phyloP scores from a whole-genome alignment of 2,797 vertebrate species.

The Gila robusta region DNA sequence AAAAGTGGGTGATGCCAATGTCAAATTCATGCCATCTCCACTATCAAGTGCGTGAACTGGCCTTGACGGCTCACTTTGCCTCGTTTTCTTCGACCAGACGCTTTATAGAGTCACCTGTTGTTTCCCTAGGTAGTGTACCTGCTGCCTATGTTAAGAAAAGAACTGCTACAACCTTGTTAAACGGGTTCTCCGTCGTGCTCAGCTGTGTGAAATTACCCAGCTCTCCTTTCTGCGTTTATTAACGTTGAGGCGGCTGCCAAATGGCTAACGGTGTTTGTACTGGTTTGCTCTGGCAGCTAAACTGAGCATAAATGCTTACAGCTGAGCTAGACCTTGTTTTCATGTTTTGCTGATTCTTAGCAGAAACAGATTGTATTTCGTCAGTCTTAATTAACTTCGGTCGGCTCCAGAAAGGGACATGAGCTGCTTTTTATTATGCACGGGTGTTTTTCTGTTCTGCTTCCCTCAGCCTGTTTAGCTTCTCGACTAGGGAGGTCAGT shows the following conservation, averaged over 20 bases:
- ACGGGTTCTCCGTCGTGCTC: background rate
- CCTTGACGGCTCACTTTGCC: conserved; percentile 6
- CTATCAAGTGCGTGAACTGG: conserved; percentile 10
- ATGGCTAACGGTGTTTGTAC: conserved; percentile 7
- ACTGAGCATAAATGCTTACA: background rate
- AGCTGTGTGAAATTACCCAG: conserved; percentile 22
- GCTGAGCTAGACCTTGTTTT: conserved; percentile 19
- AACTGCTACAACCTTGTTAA: background rate
- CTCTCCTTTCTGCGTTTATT: background rate
- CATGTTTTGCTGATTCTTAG: conserved; percentile 25
- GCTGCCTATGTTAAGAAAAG: background rate
- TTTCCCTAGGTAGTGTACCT: background rate
- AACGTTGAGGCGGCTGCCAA: conserved; percentile 14
- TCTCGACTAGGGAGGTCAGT: background rate
- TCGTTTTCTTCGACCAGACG: background rate
- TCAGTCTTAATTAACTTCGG: conserved; percentile 15
- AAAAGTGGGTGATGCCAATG: background rate
- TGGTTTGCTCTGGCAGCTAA: conserved; percentile 11
- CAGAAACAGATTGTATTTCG: background rate
- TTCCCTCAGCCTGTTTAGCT: conserved; percentile 8
- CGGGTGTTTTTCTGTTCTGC: background rate
- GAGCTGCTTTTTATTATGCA: background rate
- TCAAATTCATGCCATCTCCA: conserved; percentile 10
- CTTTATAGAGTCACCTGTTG: background rate
- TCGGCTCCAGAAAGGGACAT: background rate